Conservation (phyloP, 1,140 invertebrate species). For the Callitettix versicolor region DNA sequence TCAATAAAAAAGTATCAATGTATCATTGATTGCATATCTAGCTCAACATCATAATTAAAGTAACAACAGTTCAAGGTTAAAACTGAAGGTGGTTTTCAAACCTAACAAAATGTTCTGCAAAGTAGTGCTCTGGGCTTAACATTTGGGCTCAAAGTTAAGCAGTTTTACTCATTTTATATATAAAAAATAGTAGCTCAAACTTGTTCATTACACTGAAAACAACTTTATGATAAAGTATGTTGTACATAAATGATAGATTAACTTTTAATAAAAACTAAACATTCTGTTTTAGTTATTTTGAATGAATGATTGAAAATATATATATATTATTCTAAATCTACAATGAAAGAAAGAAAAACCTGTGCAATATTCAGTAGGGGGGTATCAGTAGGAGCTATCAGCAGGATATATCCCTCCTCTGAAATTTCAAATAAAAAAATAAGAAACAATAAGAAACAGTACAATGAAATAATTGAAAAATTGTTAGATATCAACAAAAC, state of each 20-base stretch:
- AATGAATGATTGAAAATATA: background rate
- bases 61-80: background rate
- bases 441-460: too few relatives aligned
- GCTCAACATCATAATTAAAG: background rate
- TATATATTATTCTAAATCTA: background rate
- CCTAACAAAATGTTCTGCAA: background rate
- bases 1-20: background rate
- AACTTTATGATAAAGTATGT: background rate
- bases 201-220: background rate
- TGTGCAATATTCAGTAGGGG: too few relatives aligned
- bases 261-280: background rate
- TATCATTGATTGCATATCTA: background rate
- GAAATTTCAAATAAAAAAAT: too few relatives aligned
- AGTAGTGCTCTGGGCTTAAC: background rate
- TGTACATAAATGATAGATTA: too few relatives aligned
- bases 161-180: background rate
- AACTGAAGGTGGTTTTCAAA: background rate
- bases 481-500: too few relatives aligned
- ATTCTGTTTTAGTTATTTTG: background rate
- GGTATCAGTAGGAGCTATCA: too few relatives aligned
- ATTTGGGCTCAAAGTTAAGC: background rate
- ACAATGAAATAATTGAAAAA: too few relatives aligned
- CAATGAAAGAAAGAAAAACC: too few relatives aligned
- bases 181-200: background rate
- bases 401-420: too few relatives aligned